Conservation (phyloP, 2,888 invertebrate species). For the Cantharis rufa region DNA sequence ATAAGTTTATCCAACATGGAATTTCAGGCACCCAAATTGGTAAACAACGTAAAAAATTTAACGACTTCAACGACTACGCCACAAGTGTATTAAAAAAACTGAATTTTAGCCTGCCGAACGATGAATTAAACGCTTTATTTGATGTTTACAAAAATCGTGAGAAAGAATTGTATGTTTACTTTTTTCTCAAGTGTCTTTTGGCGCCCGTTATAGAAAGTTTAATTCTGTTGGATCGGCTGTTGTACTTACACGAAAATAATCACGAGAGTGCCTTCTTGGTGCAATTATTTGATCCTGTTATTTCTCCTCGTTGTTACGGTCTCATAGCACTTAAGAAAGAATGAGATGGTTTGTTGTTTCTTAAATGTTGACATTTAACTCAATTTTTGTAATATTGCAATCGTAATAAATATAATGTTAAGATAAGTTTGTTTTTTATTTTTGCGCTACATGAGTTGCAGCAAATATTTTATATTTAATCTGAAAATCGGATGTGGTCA, state of each 20-base stretch:
- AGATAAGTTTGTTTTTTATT: neutral
- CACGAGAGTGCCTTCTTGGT: slow-evolving; percentile 67
- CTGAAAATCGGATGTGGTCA: no score
- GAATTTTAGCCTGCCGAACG: slow-evolving; percentile 55
- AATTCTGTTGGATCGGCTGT: slow-evolving; percentile 79
- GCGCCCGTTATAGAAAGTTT: slow-evolving; percentile 82
- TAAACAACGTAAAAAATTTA: slow-evolving; percentile 55
- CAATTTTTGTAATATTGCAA: neutral
- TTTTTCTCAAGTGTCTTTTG: slow-evolving; percentile 74
- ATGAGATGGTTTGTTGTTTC: neutral
- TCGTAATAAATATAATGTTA: neutral
- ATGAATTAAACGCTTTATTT: slow-evolving; percentile 55
- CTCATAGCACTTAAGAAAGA: slow-evolving; percentile 64
- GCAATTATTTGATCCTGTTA: slow-evolving; percentile 79
- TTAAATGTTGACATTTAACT: neutral
- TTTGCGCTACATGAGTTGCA: no score
- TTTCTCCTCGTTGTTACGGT: slow-evolving; percentile 83
- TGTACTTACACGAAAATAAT: slow-evolving; percentile 73
- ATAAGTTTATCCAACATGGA: slow-evolving; percentile 58
- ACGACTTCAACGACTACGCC: slow-evolving; percentile 72
- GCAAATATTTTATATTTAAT: no score
- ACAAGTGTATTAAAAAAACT: slow-evolving; percentile 68
- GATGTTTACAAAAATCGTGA: slow-evolving; percentile 54
- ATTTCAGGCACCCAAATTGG: slow-evolving; percentile 62
- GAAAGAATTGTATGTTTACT: slow-evolving; percentile 72